These are phyloP conservation scores for Dolichotis patagonum DNA, from an alignment of 2,113 vertebrate genomes.

Conservation along the genomic window DNA sequence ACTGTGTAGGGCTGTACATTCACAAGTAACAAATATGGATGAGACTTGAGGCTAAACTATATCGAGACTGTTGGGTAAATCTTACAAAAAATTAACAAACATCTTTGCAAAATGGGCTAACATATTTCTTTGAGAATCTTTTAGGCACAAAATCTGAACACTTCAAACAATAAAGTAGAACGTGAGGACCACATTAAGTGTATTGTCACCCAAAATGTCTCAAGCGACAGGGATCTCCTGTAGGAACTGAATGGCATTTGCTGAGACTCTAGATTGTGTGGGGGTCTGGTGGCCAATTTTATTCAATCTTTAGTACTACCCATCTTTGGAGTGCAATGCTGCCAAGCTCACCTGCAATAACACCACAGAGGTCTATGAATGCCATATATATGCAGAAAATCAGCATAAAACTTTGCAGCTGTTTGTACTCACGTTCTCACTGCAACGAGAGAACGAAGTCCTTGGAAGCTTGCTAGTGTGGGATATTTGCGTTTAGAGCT, in stretches of 20 bases:
- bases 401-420: not conserved
- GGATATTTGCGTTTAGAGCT: not conserved
- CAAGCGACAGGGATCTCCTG: not conserved
- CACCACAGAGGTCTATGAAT: not conserved
- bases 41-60: too few species aligned
- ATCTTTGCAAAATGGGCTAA: not conserved
- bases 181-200: not conserved
- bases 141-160: not conserved
- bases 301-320: not conserved
- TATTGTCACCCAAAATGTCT: not conserved
- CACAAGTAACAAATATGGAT: too few species aligned
- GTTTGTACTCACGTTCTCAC: not conserved
- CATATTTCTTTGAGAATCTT: not conserved
- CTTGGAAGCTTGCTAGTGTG: not conserved
- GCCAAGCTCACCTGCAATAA: not conserved
- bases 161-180: not conserved
- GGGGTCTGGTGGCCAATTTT: not conserved
- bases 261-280: not conserved
- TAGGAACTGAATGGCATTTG: not conserved
- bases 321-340: not conserved
- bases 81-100: not conserved
- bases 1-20: too few species aligned
- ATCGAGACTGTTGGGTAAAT: too few species aligned
- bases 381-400: slow-evolving; percentile 4
- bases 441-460: not conserved